These are phyloP conservation scores for Ypsolopha sequella DNA, from an alignment of 2,888 invertebrate genomes.

Conservation along the genomic window DNA sequence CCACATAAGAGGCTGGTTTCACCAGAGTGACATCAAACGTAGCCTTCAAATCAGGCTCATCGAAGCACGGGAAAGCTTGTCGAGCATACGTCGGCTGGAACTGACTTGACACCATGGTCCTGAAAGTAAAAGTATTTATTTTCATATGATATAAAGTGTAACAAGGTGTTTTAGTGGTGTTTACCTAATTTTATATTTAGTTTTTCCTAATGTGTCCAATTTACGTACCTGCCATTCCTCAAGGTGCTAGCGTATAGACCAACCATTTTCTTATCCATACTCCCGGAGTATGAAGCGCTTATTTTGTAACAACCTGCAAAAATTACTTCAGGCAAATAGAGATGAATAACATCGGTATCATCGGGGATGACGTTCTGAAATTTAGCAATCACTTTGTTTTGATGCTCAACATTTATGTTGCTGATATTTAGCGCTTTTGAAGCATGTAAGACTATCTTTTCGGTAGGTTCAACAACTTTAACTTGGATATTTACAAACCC, in stretches of 20 bases:
- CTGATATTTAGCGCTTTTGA: slow-evolving; percentile 69
- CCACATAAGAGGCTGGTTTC: slow-evolving; percentile 79
- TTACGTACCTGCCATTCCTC: slow-evolving; percentile 51
- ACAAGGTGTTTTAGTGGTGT: too few species aligned
- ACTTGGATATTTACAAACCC: slow-evolving; percentile 70
- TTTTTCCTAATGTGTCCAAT: too few species aligned
- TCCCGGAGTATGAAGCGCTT: slow-evolving; percentile 61
- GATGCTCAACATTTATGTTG: slow-evolving; percentile 18
- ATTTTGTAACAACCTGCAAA: slow-evolving; percentile 35
- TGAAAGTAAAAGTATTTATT: slow-evolving; percentile 47
- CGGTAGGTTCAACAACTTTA: slow-evolving; percentile 42
- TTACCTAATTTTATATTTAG: too few species aligned
- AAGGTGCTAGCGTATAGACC: slow-evolving; percentile 71
- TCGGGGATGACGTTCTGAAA: slow-evolving; percentile 19
- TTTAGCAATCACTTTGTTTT: slow-evolving; percentile 16
- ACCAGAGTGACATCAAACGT: slow-evolving; percentile 83
- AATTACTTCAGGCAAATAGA: slow-evolving; percentile 37
- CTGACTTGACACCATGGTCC: slow-evolving; percentile 89
- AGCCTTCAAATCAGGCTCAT: slow-evolving; percentile 93
- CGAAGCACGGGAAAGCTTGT: slow-evolving; percentile 95
- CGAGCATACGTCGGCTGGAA: slow-evolving; percentile 96
- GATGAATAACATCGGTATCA: slow-evolving; percentile 41
- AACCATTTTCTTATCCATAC: slow-evolving; percentile 56
- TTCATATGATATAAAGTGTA: too few species aligned
- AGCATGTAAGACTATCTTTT: slow-evolving; percentile 68